Conservation (phyloP, 2,797 vertebrate species). For the Pseudomugil tenellus region DNA sequence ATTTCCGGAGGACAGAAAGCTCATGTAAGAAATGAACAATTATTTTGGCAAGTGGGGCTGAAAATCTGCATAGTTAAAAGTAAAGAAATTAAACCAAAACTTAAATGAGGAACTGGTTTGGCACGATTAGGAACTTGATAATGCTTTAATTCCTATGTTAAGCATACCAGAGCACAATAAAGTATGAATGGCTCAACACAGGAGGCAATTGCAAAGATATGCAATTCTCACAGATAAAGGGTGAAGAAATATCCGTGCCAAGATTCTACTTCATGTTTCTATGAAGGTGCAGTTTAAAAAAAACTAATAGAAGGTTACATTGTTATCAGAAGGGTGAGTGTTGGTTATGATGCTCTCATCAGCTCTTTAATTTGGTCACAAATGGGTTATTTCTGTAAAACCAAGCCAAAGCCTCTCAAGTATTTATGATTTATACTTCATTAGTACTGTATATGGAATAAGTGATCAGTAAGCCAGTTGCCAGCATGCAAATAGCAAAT, state of each 20-base stretch:
- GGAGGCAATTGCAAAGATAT: not conserved
- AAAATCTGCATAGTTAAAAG: not conserved
- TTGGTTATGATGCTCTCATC: not conserved
- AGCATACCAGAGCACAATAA: too few species aligned
- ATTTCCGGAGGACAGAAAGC: not conserved
- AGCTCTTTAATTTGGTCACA: not conserved
- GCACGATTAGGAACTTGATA: too few species aligned
- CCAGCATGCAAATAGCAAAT: not conserved
- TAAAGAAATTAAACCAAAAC: too few species aligned
- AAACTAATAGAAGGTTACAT: not conserved
- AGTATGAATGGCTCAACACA: not conserved
- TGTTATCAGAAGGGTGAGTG: not conserved
- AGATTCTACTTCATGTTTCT: not conserved
- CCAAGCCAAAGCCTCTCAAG: not conserved
- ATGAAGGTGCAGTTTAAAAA: not conserved
- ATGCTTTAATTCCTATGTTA: too few species aligned
- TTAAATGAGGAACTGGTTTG: too few species aligned
- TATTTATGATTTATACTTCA: not conserved
- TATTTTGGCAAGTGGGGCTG: not conserved
- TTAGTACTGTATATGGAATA: not conserved
- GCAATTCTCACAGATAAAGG: not conserved
- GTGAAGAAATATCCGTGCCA: not conserved
- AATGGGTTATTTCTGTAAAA: not conserved
- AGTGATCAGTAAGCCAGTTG: not conserved
- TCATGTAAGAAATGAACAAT: conserved; percentile 1